Evolutionary conservation across 2,888 invertebrate genomes (phyloP).

Genomic region (Pyrrhia umbra): DNA sequence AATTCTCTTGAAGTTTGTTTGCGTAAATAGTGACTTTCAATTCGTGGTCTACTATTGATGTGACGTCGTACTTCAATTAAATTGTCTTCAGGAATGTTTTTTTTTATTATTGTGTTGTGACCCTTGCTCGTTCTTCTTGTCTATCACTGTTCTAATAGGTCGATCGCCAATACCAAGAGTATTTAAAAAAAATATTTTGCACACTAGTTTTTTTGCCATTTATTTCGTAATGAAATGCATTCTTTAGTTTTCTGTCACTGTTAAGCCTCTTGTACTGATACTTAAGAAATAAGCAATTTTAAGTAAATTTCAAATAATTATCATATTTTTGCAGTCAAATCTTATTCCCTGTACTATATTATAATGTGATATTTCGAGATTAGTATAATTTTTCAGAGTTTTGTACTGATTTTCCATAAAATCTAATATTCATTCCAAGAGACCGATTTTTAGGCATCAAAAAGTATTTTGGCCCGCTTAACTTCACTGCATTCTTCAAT

Average conservation of each 20-base stretch:
- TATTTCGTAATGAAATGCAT: slow-evolving; percentile 25
- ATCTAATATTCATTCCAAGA: too few relatives aligned
- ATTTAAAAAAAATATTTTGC: slow-evolving; percentile 22
- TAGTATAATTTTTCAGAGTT: too few relatives aligned
- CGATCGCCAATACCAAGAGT: slow-evolving; percentile 23
- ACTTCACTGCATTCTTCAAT: too few relatives aligned
- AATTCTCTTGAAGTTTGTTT: slow-evolving; percentile 7
- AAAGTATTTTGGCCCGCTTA: too few relatives aligned
- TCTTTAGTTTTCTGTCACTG: slow-evolving; percentile 19
- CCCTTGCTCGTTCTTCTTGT: slow-evolving; percentile 13
- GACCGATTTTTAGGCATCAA: too few relatives aligned
- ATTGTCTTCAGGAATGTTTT: not conserved
- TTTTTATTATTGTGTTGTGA: slow-evolving; percentile 20
- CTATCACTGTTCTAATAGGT: slow-evolving; percentile 31
- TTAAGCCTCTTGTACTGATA: slow-evolving; percentile 24
- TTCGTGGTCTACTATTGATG: slow-evolving; percentile 10
- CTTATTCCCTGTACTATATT: too few relatives aligned
- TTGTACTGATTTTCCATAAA: too few relatives aligned
- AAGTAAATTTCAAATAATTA: too few relatives aligned
- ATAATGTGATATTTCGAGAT: too few relatives aligned
- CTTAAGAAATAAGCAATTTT: too few relatives aligned
- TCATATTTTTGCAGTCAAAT: too few relatives aligned
- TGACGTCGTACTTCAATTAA: slow-evolving; percentile 13
- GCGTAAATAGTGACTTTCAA: slow-evolving; percentile 8
- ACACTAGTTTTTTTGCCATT: slow-evolving; percentile 9